Evolutionary conservation across 1,140 invertebrate species (phyloP).

Genomic region (Idris sp.): DNA sequence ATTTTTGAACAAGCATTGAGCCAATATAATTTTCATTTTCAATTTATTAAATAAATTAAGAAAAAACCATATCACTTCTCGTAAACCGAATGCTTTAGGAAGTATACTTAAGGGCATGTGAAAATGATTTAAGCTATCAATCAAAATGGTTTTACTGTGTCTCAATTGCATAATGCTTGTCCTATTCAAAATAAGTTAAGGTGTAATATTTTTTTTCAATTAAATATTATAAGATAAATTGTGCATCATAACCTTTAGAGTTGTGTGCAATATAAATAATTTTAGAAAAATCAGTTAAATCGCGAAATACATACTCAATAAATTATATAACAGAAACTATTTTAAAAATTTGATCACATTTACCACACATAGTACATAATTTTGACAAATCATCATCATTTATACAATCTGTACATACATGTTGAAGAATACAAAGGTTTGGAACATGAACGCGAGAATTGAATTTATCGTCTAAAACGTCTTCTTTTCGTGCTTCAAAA

Average conservation of each 20-base stretch:
- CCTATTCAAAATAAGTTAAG: slow-evolving; percentile 48
- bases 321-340: slow-evolving; percentile 7
- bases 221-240: slow-evolving; percentile 61
- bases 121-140: slow-evolving; percentile 66
- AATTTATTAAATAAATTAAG: slow-evolving; percentile 62
- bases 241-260: slow-evolving; percentile 48
- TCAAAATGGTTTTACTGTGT: slow-evolving; percentile 42
- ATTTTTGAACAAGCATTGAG: slow-evolving; percentile 24
- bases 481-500: slow-evolving; percentile 25
- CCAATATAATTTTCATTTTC: slow-evolving; percentile 61
- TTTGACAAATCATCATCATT: not conserved
- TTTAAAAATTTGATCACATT: slow-evolving; percentile 12
- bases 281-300: slow-evolving; percentile 9
- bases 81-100: slow-evolving; percentile 61
- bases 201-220: slow-evolving; percentile 18
- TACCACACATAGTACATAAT: not conserved
- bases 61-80: slow-evolving; percentile 54
- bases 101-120: slow-evolving; percentile 56
- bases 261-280: slow-evolving; percentile 60
- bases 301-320: slow-evolving; percentile 4
- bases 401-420: slow-evolving; percentile 6
- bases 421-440: slow-evolving; percentile 9
- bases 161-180: slow-evolving; percentile 53
- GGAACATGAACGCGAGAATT: slow-evolving; percentile 1
- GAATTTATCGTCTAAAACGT: not conserved